Conservation (phyloP, 1,140 invertebrate genomes). For the Arctopsyche grandis region DNA sequence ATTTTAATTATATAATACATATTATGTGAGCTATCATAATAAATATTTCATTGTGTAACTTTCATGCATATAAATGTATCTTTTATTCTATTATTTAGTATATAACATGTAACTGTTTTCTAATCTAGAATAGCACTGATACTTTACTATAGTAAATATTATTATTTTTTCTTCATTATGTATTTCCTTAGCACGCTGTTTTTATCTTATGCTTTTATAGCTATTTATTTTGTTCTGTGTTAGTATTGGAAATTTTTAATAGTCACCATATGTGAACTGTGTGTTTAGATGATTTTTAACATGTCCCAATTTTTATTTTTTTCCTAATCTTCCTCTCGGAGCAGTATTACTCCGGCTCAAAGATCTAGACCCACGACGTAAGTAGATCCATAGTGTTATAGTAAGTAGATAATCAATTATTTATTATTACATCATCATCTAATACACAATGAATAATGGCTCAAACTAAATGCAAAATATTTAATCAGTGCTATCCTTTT, state of each 20-base stretch:
- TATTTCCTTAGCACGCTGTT: neutral
- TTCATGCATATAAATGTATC: neutral
- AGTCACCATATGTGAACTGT: conserved; percentile 12
- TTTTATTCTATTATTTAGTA: neutral
- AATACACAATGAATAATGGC: neutral
- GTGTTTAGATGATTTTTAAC: conserved; percentile 7
- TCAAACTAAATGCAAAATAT: neutral
- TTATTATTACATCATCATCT: neutral
- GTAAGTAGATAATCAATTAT: conserved; percentile 30
- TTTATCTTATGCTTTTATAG: neutral
- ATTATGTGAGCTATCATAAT: neutral
- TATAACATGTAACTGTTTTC: neutral
- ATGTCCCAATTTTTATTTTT: conserved; percentile 40
- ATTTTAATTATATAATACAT: neutral
- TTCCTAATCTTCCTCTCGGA: conserved; percentile 41
- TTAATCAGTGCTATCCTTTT: neutral
- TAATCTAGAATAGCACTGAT: neutral
- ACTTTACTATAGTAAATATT: neutral
- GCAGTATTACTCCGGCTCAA: conserved; percentile 67
- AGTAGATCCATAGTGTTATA: conserved; percentile 57
- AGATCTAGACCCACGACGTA: conserved; percentile 67
- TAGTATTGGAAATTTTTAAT: neutral
- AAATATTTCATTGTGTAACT: neutral
- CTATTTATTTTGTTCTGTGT: neutral
- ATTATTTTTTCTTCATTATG: neutral